A percentile compares a stretch with the other conserved stretches of the same genome.
These are phyloP conservation scores for Neotoxoptera formosana DNA, from an alignment of 1,140 invertebrate genomes.

Conservation along the genomic window DNA sequence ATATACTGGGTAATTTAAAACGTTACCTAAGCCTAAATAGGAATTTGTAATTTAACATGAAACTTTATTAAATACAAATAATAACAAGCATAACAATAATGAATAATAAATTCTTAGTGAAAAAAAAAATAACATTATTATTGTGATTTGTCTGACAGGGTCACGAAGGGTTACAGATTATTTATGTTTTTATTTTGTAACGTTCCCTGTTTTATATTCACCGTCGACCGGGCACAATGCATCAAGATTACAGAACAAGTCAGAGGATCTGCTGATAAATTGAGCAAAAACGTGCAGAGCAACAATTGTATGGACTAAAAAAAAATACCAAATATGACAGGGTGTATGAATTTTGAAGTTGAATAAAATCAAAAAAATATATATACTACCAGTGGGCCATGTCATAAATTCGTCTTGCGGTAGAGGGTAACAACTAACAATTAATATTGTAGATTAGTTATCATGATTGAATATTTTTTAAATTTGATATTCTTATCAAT, in stretches of 20 bases:
- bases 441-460: background rate
- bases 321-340: slow-evolving; percentile 13
- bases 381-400: background rate
- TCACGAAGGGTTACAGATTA: slow-evolving; percentile 34
- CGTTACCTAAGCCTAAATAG: background rate
- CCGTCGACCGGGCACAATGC: slow-evolving; percentile 37
- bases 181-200: slow-evolving; percentile 56
- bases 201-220: slow-evolving; percentile 50
- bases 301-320: slow-evolving; percentile 25
- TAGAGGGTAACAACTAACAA: background rate
- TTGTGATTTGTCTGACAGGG: slow-evolving; percentile 39
- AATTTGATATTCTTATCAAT: background rate
- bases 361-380: slow-evolving; percentile 21
- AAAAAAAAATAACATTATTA: slow-evolving; percentile 36
- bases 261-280: slow-evolving; percentile 50
- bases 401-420: background rate
- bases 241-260: slow-evolving; percentile 55
- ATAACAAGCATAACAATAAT: background rate
- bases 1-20: background rate
- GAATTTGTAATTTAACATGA: background rate
- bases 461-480: background rate
- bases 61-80: slow-evolving; percentile 6
- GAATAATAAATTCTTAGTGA: background rate
- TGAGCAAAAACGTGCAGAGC: slow-evolving; percentile 44
- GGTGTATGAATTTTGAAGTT: background rate